phyloP scores from a whole-genome alignment of 92 coral and sea anemone species.

The Blastomussa wellsi region DNA sequence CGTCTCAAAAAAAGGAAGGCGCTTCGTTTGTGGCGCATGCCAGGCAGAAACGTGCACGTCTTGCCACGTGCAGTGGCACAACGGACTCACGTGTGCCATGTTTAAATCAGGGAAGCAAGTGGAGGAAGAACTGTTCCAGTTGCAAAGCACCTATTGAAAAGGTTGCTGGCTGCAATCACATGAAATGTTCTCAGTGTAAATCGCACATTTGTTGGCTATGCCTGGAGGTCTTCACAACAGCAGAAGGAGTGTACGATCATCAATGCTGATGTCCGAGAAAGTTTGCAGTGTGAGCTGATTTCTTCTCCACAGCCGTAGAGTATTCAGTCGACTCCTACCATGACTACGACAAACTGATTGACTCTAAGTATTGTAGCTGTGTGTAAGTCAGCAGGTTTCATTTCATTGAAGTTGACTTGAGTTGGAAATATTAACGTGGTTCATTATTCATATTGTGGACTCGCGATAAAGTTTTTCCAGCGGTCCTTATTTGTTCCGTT shows the following conservation, averaged over 20 bases:
- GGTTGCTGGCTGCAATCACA: conserved; percentile 78
- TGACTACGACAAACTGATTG: not conserved
- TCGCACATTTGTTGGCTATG: conserved; percentile 88
- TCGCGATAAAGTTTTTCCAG: not conserved
- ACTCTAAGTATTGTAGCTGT: not conserved
- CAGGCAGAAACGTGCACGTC: conserved; percentile 65
- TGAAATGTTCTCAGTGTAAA: conserved; percentile 64
- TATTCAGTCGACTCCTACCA: not conserved
- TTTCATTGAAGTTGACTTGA: not conserved
- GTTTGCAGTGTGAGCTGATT: not conserved
- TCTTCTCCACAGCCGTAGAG: not conserved
- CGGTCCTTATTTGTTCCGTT: not conserved
- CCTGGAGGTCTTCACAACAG: conserved; percentile 54
- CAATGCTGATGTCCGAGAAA: conserved; percentile 45
- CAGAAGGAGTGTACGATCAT: conserved; percentile 60
- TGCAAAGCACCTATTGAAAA: conserved; percentile 77
- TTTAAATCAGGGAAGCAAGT: conserved; percentile 58
- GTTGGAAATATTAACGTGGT: too few species aligned
- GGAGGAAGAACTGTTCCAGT: conserved; percentile 71
- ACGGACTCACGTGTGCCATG: conserved; percentile 77
- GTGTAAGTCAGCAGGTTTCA: not conserved
- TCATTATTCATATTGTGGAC: too few species aligned
- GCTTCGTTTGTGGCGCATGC: conserved; percentile 76
- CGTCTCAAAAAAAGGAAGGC: conserved; percentile 65
- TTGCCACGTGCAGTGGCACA: conserved; percentile 80